phyloP scores from a whole-genome alignment of 2,888 invertebrate genomes.

The Scaptomyza cyrtandrae region DNA sequence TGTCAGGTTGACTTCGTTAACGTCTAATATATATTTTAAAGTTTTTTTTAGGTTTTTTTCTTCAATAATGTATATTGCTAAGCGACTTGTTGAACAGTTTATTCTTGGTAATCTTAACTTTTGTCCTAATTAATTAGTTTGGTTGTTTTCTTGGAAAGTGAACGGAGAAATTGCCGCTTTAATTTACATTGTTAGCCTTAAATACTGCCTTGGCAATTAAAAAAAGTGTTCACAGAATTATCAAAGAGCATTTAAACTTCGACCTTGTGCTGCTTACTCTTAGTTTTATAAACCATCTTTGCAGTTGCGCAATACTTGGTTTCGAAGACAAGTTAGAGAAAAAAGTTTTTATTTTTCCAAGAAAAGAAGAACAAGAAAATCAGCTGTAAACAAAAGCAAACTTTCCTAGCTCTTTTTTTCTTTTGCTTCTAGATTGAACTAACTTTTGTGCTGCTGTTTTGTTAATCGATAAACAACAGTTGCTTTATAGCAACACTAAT shows the following conservation, averaged over 20 bases:
- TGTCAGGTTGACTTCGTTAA: neutral
- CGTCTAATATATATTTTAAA: neutral
- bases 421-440: neutral
- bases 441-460: conserved; percentile 3
- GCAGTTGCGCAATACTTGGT: neutral
- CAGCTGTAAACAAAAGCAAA: conserved; percentile 1
- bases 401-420: neutral
- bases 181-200: no score
- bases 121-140: conserved; percentile 14
- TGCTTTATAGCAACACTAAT: no score
- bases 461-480: conserved; percentile 27
- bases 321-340: neutral
- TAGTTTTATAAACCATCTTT: conserved; percentile 3
- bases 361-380: conserved; percentile 1
- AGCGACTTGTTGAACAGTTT: no score
- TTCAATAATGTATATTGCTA: neutral
- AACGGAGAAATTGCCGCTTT: neutral
- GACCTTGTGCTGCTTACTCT: neutral
- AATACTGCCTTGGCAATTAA: no score
- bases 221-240: neutral
- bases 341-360: conserved; percentile 9
- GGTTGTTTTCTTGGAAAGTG: neutral
- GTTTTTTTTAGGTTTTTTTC: neutral
- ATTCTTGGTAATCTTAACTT: neutral
- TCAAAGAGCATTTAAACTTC: neutral